A percentile compares a stretch with the other conserved stretches of the same genome.
Evolutionary conservation across 2,797 vertebrate genomes (phyloP).

Genomic region (Microctenopoma stevenorrisi): DNA sequence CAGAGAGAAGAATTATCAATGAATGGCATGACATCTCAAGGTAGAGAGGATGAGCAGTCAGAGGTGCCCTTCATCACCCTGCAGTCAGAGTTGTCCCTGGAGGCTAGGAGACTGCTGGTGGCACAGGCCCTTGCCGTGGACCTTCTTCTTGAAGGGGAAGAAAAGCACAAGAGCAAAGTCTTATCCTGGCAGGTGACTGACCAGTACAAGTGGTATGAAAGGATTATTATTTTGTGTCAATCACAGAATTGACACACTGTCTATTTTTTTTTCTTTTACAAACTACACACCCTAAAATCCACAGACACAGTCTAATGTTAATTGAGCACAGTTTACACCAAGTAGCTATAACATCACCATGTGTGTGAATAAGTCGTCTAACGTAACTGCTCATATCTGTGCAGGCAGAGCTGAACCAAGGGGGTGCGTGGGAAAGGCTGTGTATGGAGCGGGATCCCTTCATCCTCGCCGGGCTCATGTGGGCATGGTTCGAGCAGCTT

Average conservation of each 20-base stretch:
- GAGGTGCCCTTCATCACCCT: conserved; percentile 86
- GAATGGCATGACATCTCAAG: not conserved
- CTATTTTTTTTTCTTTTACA: too few relatives aligned
- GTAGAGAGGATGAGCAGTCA: conserved; percentile 62
- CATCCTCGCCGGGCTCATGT: conserved; percentile 92
- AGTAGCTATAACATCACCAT: not conserved
- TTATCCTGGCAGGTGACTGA: conserved; percentile 90
- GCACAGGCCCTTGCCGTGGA: conserved; percentile 91
- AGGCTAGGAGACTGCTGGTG: conserved; percentile 87
- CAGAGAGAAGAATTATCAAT: conserved; percentile 40
- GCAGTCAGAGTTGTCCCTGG: conserved; percentile 87
- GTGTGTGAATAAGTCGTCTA: not conserved
- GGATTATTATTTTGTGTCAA: too few relatives aligned
- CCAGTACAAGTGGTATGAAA: not conserved
- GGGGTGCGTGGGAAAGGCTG: conserved; percentile 93
- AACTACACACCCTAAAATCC: not conserved
- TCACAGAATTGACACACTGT: too few relatives aligned
- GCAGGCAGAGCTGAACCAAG: conserved; percentile 93
- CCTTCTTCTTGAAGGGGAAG: conserved; percentile 84
- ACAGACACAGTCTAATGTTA: not conserved
- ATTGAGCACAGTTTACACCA: not conserved
- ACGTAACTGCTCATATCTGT: conserved; percentile 18
- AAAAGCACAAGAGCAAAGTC: conserved; percentile 85
- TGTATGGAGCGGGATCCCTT: conserved; percentile 93
- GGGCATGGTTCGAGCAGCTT: conserved; percentile 97